Conservation (phyloP, 35 echinoderm and acorn worm genomes). For the Stichopus chloronotus region DNA sequence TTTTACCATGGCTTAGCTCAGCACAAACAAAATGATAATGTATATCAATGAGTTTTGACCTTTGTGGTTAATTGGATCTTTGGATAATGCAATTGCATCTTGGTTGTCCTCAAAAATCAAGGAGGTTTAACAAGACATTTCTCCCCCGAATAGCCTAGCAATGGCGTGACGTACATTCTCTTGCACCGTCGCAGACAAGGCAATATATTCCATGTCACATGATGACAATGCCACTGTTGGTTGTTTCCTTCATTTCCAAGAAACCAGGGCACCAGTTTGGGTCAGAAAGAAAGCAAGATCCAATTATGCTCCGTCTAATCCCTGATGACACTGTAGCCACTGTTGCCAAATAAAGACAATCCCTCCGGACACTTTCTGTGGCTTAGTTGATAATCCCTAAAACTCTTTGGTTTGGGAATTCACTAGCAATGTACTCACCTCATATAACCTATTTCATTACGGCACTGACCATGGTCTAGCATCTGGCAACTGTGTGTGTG, state of each 20-base stretch:
- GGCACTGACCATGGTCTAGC: too few species aligned
- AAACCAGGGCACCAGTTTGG: constrained; percentile 48
- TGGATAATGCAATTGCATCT: constrained; percentile 60
- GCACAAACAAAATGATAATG: constrained; percentile 52
- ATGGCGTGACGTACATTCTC: constrained; percentile 46
- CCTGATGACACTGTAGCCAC: constrained; percentile 55
- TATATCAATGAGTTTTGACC: constrained; percentile 59
- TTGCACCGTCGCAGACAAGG: constrained; percentile 43
- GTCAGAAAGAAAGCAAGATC: constrained; percentile 55
- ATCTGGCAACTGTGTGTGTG: too few species aligned
- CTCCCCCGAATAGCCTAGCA: constrained; percentile 22
- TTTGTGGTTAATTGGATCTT: constrained; percentile 58
- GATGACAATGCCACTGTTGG: constrained; percentile 33
- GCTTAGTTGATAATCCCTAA: constrained; percentile 10
- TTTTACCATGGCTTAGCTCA: constrained; percentile 19
- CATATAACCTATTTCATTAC: too few species aligned
- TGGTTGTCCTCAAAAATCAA: constrained; percentile 64
- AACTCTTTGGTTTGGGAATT: too few species aligned
- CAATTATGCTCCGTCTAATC: constrained; percentile 46
- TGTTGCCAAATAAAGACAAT: constrained; percentile 22
- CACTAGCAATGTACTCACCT: too few species aligned
- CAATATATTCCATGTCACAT: constrained; percentile 59
- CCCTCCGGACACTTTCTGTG: background rate
- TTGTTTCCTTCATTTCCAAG: constrained; percentile 59
- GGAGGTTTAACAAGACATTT: background rate